Conservation (phyloP, 2,113 vertebrate genomes). For the Oncorhynchus mykiss region DNA sequence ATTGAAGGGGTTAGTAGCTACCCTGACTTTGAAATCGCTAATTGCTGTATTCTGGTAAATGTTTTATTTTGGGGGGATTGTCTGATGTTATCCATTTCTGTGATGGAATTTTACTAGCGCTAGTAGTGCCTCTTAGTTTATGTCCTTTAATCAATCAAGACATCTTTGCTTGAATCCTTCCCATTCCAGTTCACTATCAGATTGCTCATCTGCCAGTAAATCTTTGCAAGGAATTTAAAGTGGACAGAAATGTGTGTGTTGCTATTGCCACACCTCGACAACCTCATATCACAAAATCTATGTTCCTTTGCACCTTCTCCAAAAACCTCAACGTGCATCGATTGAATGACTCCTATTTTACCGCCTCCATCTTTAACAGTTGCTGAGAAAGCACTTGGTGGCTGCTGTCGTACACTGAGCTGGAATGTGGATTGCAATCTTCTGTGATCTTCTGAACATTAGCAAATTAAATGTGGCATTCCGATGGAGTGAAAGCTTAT, state of each 20-base stretch:
- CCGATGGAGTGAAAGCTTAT: too few relatives aligned
- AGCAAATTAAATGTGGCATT: not conserved
- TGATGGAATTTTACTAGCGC: too few relatives aligned
- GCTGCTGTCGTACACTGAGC: not conserved
- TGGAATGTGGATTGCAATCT: not conserved
- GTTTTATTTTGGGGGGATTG: too few relatives aligned
- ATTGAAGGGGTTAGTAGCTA: too few relatives aligned
- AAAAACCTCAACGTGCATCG: not conserved
- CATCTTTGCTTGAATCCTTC: too few relatives aligned
- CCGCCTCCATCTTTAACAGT: not conserved
- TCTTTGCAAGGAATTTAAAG: not conserved
- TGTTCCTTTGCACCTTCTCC: not conserved
- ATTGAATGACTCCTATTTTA: not conserved
- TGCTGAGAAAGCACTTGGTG: not conserved
- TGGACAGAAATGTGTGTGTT: not conserved
- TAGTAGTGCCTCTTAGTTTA: too few relatives aligned
- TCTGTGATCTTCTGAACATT: not conserved
- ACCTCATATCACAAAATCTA: not conserved
- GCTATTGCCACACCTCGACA: not conserved
- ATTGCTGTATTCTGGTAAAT: too few relatives aligned
- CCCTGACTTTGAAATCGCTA: too few relatives aligned
- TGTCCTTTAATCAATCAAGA: too few relatives aligned
- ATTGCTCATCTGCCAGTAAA: not conserved
- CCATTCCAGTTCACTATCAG: too few relatives aligned
- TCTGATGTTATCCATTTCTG: too few relatives aligned